Percentiles rank a stretch among this genome's conserved stretches.
phyloP scores from a whole-genome alignment of 2,888 invertebrate genomes.

The Drosophila prolongata region DNA sequence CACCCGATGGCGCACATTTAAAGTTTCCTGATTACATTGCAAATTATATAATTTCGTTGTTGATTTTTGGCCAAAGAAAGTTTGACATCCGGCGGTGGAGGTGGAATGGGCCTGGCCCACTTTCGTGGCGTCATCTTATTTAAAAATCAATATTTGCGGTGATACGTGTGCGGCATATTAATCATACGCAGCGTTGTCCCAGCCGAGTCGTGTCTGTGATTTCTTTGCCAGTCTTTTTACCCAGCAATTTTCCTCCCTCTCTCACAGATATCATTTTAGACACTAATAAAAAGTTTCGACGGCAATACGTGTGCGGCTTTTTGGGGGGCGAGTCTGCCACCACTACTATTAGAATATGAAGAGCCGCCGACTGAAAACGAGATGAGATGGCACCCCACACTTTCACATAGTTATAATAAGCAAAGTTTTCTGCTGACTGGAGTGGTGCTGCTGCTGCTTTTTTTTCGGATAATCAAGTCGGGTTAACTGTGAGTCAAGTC shows the following conservation, averaged over 20 bases:
- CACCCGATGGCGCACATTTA: constrained; percentile 49
- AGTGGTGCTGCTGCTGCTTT: background rate
- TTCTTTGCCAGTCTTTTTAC: constrained; percentile 32
- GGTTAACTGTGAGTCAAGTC: constrained; percentile 42
- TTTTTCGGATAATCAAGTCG: constrained; percentile 38
- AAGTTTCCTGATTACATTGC: constrained; percentile 78
- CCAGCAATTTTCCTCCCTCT: background rate
- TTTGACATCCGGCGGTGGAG: constrained; percentile 23
- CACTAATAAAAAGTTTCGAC: constrained; percentile 75
- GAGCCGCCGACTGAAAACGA: constrained; percentile 31
- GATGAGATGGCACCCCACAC: constrained; percentile 48
- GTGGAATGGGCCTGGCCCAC: constrained; percentile 44
- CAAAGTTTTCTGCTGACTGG: constrained; percentile 64
- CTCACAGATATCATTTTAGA: constrained; percentile 46
- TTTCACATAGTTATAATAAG: constrained; percentile 73
- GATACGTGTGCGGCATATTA: constrained; percentile 72
- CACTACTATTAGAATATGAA: constrained; percentile 63
- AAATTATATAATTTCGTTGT: constrained; percentile 78
- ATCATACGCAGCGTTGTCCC: constrained; percentile 68
- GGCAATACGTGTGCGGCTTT: constrained; percentile 66
- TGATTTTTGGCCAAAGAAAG: constrained; percentile 57
- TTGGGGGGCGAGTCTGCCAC: constrained; percentile 14
- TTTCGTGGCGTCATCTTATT: constrained; percentile 73
- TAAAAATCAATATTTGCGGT: constrained; percentile 76
- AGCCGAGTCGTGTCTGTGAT: constrained; percentile 63